Conservation (phyloP, 2,113 vertebrate species). For the Python bivittatus region DNA sequence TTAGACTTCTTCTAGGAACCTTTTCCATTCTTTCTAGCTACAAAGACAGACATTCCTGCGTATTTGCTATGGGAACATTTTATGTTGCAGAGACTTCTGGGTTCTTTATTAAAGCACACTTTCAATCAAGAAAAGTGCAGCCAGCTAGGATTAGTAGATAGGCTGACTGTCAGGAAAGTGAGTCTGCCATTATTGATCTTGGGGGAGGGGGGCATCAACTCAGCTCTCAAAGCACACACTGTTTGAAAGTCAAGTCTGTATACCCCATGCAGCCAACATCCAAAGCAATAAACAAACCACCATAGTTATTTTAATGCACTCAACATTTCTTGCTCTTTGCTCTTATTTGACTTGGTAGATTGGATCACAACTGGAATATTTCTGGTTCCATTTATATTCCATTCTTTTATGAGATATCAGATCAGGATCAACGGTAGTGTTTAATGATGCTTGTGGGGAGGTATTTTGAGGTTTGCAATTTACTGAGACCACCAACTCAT, state of each 20-base stretch:
- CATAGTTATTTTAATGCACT: neutral
- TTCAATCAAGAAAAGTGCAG: neutral
- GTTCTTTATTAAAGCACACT: neutral
- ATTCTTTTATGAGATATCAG: neutral
- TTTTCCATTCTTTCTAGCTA: neutral
- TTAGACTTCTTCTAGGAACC: neutral
- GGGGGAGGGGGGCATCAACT: neutral
- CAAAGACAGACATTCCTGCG: neutral
- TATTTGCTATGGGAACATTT: neutral
- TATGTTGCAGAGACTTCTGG: neutral
- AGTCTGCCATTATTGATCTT: neutral
- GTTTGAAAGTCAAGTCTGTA: neutral
- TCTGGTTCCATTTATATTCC: neutral
- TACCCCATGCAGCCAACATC: neutral
- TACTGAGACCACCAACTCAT: slow-evolving; percentile 33
- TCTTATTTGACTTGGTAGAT: neutral
- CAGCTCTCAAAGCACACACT: neutral
- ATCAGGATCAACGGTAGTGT: too few species aligned
- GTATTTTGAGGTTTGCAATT: slow-evolving; percentile 22
- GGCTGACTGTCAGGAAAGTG: neutral
- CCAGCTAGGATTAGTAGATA: neutral
- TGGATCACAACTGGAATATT: neutral
- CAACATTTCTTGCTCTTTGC: neutral
- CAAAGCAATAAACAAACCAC: neutral
- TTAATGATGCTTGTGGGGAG: neutral